phyloP scores from a whole-genome alignment of 2,797 vertebrate genomes.

The Cryptoblepharus egeriae region DNA sequence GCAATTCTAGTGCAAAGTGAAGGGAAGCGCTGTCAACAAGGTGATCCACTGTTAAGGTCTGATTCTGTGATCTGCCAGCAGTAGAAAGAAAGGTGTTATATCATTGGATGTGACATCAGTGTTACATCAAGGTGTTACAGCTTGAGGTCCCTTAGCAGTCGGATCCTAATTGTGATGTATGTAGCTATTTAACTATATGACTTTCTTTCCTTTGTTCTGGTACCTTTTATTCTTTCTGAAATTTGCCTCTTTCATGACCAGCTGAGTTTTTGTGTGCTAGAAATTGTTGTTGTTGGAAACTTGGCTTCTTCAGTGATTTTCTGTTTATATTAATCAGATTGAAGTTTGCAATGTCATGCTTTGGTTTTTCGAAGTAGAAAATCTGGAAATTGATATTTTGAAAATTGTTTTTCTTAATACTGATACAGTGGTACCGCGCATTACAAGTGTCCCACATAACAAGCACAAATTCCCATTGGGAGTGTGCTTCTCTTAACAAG shows the following conservation, averaged over 20 bases:
- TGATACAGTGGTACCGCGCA: too few relatives aligned
- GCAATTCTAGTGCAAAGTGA: conserved; percentile 59
- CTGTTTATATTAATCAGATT: background rate
- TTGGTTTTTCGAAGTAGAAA: background rate
- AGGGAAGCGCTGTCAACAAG: conserved; percentile 65
- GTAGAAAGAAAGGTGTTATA: conserved; percentile 46
- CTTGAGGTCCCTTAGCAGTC: conserved; percentile 19
- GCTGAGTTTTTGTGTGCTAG: rapidly evolving
- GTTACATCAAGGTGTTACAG: too few relatives aligned
- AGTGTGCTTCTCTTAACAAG: too few relatives aligned
- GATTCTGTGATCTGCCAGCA: conserved; percentile 51
- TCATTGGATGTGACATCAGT: rapidly evolving
- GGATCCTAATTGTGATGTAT: conserved; percentile 27
- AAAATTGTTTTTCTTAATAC: background rate
- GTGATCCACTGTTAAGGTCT: conserved; percentile 63
- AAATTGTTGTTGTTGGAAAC: background rate
- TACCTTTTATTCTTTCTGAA: background rate
- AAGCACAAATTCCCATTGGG: too few relatives aligned
- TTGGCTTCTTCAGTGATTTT: background rate
- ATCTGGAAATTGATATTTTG: background rate
- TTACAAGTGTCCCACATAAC: too few relatives aligned
- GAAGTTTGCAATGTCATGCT: background rate
- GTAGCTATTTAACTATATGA: conserved; percentile 16
- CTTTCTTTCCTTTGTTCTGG: background rate
- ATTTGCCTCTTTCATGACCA: rapidly evolving